Evolutionary conservation across 2,113 vertebrate species (phyloP).

Genomic region (Ahaetulla prasina): DNA sequence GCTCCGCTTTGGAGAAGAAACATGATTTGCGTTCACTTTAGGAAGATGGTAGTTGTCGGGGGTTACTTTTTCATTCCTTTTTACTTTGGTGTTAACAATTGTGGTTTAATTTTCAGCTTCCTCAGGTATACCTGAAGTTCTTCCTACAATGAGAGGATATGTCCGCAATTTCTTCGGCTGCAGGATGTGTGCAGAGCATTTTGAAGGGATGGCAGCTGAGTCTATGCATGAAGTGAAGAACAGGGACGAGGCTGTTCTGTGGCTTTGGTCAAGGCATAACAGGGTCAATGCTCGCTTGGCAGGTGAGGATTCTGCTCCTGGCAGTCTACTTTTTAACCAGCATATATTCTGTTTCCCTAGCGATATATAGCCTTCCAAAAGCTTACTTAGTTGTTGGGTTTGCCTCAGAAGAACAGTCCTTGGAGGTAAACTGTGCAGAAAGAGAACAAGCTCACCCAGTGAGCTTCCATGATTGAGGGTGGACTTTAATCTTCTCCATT

Average conservation of each 20-base stretch:
- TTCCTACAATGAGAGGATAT: constrained; percentile 77
- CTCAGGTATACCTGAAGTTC: constrained; percentile 77
- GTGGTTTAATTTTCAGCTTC: not conserved
- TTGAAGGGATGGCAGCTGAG: constrained; percentile 81
- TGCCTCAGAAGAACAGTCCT: not conserved
- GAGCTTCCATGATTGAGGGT: not conserved
- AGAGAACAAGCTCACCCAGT: not conserved
- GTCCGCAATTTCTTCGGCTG: constrained; percentile 85
- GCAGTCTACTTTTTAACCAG: too few species aligned
- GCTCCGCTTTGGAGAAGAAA: not conserved
- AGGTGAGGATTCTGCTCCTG: constrained; percentile 65
- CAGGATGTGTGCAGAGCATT: constrained; percentile 79
- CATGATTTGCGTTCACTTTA: too few species aligned
- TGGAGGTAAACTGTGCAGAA: not conserved
- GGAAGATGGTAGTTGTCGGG: not conserved
- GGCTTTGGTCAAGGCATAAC: constrained; percentile 93
- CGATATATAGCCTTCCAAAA: not conserved
- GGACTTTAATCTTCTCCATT: not conserved
- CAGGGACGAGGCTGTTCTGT: constrained; percentile 64
- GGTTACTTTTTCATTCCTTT: too few species aligned
- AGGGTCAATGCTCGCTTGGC: constrained; percentile 84
- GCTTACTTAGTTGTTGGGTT: not conserved
- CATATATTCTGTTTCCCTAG: not conserved
- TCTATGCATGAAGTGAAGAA: constrained; percentile 66
- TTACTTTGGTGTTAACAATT: not conserved